Percentiles rank a stretch among this genome's conserved stretches.
phyloP scores from a whole-genome alignment of 2,888 invertebrate species.

The Microplitis manilae region DNA sequence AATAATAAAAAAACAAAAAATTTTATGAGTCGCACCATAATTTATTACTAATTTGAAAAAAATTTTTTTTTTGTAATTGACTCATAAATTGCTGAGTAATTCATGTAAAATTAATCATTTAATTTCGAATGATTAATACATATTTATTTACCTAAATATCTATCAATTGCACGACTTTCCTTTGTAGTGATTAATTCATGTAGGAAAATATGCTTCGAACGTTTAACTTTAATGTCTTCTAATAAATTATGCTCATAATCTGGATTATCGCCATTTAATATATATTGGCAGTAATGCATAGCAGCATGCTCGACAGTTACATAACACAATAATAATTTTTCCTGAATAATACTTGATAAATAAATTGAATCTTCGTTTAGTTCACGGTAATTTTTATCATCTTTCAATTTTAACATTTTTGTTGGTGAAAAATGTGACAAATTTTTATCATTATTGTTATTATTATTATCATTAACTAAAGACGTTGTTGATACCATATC shows the following conservation, averaged over 20 bases:
- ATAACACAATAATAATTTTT: not conserved
- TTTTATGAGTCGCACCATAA: too few species aligned
- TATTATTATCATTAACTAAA: not conserved
- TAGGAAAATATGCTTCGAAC: not conserved
- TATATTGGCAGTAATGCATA: not conserved
- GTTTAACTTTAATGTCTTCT: not conserved
- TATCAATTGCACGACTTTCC: not conserved
- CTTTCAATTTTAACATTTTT: conserved; percentile 1
- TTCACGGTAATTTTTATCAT: not conserved
- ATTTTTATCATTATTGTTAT: not conserved
- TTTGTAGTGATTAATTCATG: not conserved
- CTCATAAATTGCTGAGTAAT: not conserved
- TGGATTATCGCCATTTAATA: not conserved
- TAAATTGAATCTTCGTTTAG: not conserved
- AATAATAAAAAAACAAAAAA: too few species aligned
- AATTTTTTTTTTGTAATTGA: not conserved
- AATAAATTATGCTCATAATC: not conserved
- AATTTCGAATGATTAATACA: not conserved
- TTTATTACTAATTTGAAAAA: not conserved
- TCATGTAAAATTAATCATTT: not conserved
- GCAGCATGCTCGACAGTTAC: conserved; percentile 1
- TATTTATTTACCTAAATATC: not conserved
- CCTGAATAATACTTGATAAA: not conserved
- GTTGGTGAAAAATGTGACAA: not conserved
- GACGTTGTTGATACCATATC: not conserved